Evolutionary conservation across 2,113 vertebrate genomes (phyloP), one percentile per base, ranked within the genome.

Genomic region (Nerophis ophidion): DNA sequence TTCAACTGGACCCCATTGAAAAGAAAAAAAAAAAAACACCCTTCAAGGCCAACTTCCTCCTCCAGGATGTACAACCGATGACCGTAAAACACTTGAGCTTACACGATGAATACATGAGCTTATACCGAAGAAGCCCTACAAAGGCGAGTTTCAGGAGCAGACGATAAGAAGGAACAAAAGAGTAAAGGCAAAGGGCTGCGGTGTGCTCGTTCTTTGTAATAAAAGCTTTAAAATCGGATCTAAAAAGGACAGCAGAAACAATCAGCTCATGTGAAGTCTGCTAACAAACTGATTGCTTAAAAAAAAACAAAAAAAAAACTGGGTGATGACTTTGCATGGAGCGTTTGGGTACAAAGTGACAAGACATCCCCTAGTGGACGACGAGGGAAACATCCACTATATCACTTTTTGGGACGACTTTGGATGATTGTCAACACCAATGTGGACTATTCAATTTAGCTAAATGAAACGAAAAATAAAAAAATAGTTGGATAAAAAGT

Each of bases 401-500:
- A 40, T 40, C 8, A 40, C 38, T 44, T 49, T 59, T 57, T 70
- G 62, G 60, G 67, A 63, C 9, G 50, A 59, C 61, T 72, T 78
- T 35, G 17, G 60, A 80, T 83, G 84, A 87, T 86, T 88, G 84
- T 87, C 82, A 73, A 57, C 79, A 72, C 62, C 71, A 72, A 70
- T 71, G 65, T 51, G 49, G 72, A 66, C 52, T 47, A 47, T 58
- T 56, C 52, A 80, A 84, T 80, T 82, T 65, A 63, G 54, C 57
- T 12, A 74, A 63, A 78, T 81, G 81, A 85, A 84, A 81, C 44
- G 1, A 70, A 76, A 53, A 55, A 64, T 68, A 75, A 74, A 68
- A 68, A 74, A 46, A 11, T 3, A 52, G 35, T n/a, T 63, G 71
- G 80, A 77, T 82, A 80, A 85, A 87, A 87, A 12, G n/a, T 19